Base-by-base conservation (phyloP, 2,888 invertebrate species). In the Prosapia bicincta region DNA sequence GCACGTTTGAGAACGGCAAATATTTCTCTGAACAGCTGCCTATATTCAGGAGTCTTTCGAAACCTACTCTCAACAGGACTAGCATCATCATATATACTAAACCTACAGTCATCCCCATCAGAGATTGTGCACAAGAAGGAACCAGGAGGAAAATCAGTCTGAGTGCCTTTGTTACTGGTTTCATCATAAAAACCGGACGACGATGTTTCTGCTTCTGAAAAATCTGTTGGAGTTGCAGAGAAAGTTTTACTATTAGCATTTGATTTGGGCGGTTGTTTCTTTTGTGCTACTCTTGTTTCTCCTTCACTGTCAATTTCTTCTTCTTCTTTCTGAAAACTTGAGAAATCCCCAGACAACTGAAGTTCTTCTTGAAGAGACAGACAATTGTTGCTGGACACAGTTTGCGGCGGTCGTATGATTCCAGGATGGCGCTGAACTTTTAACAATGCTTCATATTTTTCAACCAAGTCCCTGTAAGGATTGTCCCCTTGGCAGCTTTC, bases 181-280 rank as follows among this genome's bases (percentile, higher is more conserved):
- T 95, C 95, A 82, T 95, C 95, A 0, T 92, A 90, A 83, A 93
- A 95, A 10, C 93, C 94, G 0, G 94, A 94, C 20, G 94, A 94
- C 25, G 92, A 92, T 0, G 95, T 94, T 84, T 94, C 95, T 0
- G 94, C 92, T 84, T 94, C 94, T 0, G 94, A 94, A 82, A 94
- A 94, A 84, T 94, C 94, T 0, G 91, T 90, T 0, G 94, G 93
- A 0, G 94, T 93, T 79, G 90, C 90, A 15, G 93, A 91, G 81
- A 83, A 67, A 80, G 77, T 68, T 80, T 73, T 75, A 25, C 71
- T 73, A 68, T 72, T 69, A 24, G 68, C 30, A 23, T 32, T 20
- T 71, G 79, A 26, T 79, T 82, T 90, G 89, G 78, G 90, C 89
- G 81, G 90, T 89, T 2, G 89, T 90, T 81, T 90, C 89, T 83